Conservation (phyloP, 1,140 invertebrate species). For the Scaptodrosophila lebanonensis region DNA sequence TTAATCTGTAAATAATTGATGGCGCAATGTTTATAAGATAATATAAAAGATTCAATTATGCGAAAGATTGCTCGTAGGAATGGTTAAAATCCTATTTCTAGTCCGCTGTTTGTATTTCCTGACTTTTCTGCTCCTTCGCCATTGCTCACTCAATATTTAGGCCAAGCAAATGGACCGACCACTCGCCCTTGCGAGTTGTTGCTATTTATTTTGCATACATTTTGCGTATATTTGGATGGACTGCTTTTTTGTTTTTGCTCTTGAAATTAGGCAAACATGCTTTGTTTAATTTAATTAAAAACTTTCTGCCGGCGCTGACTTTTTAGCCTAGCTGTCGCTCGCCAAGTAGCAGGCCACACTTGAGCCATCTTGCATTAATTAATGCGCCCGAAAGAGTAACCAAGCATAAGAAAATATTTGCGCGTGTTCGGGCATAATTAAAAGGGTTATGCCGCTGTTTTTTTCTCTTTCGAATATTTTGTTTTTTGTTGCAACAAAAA, state of each 20-base stretch:
- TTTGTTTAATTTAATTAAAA: conserved; percentile 70
- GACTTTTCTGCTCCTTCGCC: no score
- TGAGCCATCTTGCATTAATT: conserved; percentile 58
- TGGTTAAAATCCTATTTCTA: no score
- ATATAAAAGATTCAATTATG: no score
- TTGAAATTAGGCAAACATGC: conserved; percentile 45
- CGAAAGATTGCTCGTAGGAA: no score
- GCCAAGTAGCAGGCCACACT: conserved; percentile 53
- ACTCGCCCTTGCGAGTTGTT: no score
- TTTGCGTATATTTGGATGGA: neutral
- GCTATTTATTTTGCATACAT: conserved; percentile 24
- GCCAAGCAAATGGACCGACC: no score
- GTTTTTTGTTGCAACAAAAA: conserved; percentile 23
- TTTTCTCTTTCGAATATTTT: no score
- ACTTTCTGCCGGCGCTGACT: conserved; percentile 54
- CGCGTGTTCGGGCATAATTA: conserved; percentile 69
- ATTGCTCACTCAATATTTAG: no score
- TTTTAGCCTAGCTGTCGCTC: conserved; percentile 23
- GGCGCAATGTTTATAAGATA: no score
- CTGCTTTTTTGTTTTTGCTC: conserved; percentile 12
- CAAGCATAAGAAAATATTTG: conserved; percentile 70
- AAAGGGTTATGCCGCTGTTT: no score
- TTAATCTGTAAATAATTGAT: no score
- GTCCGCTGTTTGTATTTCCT: no score
- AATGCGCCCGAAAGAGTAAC: conserved; percentile 46